These are phyloP conservation scores for Nomada fabriciana DNA, from an alignment of 2,888 invertebrate species.

Conservation along the genomic window DNA sequence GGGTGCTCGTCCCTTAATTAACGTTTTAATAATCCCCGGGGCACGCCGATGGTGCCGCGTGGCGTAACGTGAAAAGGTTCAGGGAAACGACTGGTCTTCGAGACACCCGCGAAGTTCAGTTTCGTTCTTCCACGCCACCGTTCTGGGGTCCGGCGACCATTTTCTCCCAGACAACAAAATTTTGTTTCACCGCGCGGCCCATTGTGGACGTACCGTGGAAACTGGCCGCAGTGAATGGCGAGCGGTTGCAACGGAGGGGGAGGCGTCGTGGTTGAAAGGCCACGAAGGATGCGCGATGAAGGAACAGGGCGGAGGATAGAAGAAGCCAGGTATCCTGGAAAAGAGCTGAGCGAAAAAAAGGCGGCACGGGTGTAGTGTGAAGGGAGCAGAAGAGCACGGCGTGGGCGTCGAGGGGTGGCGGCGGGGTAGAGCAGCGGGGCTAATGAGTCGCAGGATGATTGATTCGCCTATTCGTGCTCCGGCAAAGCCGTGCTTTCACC, in stretches of 20 bases:
- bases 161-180: constrained; percentile 35
- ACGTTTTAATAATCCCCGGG: constrained; percentile 67
- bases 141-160: constrained; percentile 5
- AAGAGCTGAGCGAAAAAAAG: constrained; percentile 55
- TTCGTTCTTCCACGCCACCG: neutral
- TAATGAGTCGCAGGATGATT: constrained; percentile 84
- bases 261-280: constrained; percentile 43
- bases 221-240: neutral
- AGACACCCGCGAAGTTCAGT: neutral
- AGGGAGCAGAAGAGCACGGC: constrained; percentile 37
- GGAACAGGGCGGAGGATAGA: constrained; percentile 29
- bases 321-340: constrained; percentile 41
- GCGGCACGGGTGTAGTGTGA: constrained; percentile 43
- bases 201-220: constrained; percentile 29
- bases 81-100: constrained; percentile 2
- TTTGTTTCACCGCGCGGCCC: neutral
- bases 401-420: constrained; percentile 42
- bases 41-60: constrained; percentile 10
- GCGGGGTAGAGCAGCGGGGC: constrained; percentile 73
- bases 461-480: constrained; percentile 78
- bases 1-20: constrained; percentile 63
- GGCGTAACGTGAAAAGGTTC: constrained; percentile 6
- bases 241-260: constrained; percentile 41
- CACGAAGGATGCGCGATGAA: constrained; percentile 34
- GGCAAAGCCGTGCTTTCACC: constrained; percentile 76